phyloP scores from a whole-genome alignment of 35 echinoderm and acorn worm genomes.

The Patiria miniata region DNA sequence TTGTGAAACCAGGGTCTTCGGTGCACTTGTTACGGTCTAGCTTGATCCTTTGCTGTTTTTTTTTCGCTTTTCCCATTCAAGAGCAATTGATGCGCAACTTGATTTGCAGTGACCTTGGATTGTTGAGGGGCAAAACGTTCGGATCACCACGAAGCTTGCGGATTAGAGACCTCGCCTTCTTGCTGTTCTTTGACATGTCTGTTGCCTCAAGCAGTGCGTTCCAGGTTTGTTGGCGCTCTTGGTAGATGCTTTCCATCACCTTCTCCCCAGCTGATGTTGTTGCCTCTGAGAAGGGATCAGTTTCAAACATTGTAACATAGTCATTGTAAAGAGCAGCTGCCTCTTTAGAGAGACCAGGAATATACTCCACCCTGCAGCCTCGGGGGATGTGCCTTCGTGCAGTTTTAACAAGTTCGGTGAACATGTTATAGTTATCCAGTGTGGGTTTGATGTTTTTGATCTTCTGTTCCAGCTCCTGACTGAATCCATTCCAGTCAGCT shows the following conservation, averaged over 20 bases:
- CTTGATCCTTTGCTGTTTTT: too few species aligned
- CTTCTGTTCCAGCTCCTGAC: not conserved
- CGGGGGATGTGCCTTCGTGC: conserved; percentile 9
- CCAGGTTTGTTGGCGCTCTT: too few species aligned
- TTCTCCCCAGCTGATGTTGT: not conserved
- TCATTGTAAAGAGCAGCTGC: not conserved
- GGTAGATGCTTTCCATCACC: conserved; percentile 23
- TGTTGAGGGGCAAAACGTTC: not conserved
- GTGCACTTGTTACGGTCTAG: too few species aligned
- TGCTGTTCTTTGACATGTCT: conserved; percentile 30
- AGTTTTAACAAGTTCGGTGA: not conserved
- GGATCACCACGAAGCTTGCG: too few species aligned
- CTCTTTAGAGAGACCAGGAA: not conserved
- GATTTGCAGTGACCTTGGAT: not conserved
- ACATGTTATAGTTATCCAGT: not conserved
- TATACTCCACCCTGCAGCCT: too few species aligned
- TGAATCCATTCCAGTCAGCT: too few species aligned
- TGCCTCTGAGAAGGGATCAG: not conserved
- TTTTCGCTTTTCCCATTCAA: too few species aligned
- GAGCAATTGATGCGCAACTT: conserved; percentile 21
- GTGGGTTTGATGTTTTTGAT: not conserved
- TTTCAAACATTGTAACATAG: conserved; percentile 3
- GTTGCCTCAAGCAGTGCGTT: not conserved
- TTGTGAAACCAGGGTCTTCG: too few species aligned
- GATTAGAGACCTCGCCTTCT: conserved; percentile 9